phyloP scores from a whole-genome alignment of 2,113 vertebrate genomes.

The Holacanthus passer region DNA sequence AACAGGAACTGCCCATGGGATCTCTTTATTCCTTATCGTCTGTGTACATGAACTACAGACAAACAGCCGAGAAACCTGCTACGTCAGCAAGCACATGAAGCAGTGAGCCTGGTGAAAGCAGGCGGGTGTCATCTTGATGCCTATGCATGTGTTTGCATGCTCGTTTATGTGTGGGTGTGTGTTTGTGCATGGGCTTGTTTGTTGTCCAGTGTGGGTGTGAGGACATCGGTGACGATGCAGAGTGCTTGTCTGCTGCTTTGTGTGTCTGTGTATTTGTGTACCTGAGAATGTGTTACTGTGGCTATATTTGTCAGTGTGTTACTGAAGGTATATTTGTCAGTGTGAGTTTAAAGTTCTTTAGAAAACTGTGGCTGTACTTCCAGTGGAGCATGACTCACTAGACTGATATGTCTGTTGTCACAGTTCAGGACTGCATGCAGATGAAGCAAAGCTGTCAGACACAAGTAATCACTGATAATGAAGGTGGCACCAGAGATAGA shows the following conservation, averaged over 20 bases:
- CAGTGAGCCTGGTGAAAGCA: slow-evolving; percentile 2
- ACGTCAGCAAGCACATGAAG: slow-evolving; percentile 40
- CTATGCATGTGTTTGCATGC: slow-evolving; percentile 57
- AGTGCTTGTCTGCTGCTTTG: slow-evolving; percentile 2
- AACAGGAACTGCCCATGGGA: slow-evolving; percentile 55
- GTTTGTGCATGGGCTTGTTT: slow-evolving; percentile 49
- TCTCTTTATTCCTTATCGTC: slow-evolving; percentile 52
- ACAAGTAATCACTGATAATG: slow-evolving; percentile 33
- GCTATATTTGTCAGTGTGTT: background rate
- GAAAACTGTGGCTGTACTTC: background rate
- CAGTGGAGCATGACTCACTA: slow-evolving; percentile 10
- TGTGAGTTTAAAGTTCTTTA: background rate
- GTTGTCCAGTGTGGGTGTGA: slow-evolving; percentile 41
- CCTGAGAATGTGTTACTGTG: background rate
- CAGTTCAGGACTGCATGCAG: slow-evolving; percentile 1
- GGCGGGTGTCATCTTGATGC: slow-evolving; percentile 14
- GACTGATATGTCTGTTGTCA: background rate
- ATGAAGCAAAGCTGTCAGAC: slow-evolving; percentile 38
- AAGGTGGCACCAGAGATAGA: background rate
- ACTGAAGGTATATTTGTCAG: background rate
- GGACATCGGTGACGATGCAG: slow-evolving; percentile 17
- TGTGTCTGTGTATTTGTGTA: background rate
- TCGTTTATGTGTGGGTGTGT: slow-evolving; percentile 49
- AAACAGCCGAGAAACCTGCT: slow-evolving; percentile 46
- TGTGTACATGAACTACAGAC: slow-evolving; percentile 52